Evolutionary conservation across 2,113 vertebrate species (phyloP).

Genomic region (Opisthocomus hoazin): DNA sequence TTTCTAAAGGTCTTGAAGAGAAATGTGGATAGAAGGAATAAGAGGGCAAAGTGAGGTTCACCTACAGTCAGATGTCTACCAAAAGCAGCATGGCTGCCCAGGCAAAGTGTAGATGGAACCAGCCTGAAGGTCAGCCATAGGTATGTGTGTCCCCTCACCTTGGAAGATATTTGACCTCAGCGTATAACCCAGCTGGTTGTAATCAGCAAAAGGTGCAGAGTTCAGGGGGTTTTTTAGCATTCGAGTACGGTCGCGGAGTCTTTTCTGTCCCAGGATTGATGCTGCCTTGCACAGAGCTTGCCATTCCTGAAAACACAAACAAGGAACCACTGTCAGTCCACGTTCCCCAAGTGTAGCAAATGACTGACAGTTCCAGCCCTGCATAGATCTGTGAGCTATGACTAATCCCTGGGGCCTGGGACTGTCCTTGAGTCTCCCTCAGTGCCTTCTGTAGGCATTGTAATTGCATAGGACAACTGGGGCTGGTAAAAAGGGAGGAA

Average conservation of each 20-base stretch:
- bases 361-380: neutral
- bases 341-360: neutral
- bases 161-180: conserved; percentile 67
- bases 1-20: neutral
- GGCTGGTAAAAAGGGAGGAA: neutral
- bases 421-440: neutral
- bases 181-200: conserved; percentile 60
- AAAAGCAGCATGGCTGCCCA: neutral
- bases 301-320: neutral
- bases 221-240: neutral
- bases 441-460: neutral
- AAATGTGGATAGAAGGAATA: neutral
- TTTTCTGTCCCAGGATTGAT: conserved; percentile 13
- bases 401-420: neutral
- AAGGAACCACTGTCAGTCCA: neutral
- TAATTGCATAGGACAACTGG: neutral
- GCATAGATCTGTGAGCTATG: neutral
- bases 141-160: conserved; percentile 42
- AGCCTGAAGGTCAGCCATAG: neutral
- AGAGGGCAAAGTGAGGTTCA: neutral
- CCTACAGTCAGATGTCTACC: neutral
- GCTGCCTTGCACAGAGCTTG: neutral
- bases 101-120: neutral
- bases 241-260: neutral
- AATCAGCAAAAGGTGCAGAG: conserved; percentile 48